Evolutionary conservation across 2,888 invertebrate genomes (phyloP), one percentile per base, ranked within the genome.

Genomic region (Myathropa florea): DNA sequence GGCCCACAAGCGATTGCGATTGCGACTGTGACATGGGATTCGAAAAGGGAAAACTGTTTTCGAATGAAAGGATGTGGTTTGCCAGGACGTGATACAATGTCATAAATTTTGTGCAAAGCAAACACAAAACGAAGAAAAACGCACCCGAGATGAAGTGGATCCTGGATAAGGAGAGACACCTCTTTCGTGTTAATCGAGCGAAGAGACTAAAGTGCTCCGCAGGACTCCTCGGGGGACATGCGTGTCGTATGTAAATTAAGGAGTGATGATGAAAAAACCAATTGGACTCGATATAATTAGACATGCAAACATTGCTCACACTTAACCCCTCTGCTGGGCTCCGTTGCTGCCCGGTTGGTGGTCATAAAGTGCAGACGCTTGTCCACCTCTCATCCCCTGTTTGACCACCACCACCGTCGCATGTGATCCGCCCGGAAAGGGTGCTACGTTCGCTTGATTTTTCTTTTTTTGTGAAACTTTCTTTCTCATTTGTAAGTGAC

Each of bases 211-310:
- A 26, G 24, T 57, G 23, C 57, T 12, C 23, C 10, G 57, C 24
- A 14, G 57, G 24, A 61, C 59, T 79, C 75, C 79, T 84, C 65
- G n/a, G 70, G 83, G 79, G 75, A 84, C 75, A 84, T 79, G 83
- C 83, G 83, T 84, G 83, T 84, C 83, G 79, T 84, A 84, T 84
- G 83, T 84, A 79, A 84, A 79, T 84, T 84, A 84, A 84, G 83
- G 79, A 84, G 75, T 70, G 75, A 84, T 84, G 79, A 79, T 71
- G 78, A 84, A 84, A 84, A 79, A 70, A 79, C 68, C 75, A 76
- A 79, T 84, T 84, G 64, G 75, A 79, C 75, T 79, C 79, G 78
- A 83, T 73, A 83, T 78, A 79, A 84, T 84, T 84, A 79, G 75
- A 79, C 79, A 79, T 84, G 83, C 79, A 84, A 84, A 84, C 83